Evolutionary conservation across 2,113 vertebrate genomes (phyloP), one percentile per base, ranked within the genome.

Genomic region (Phrynocephalus versicolor): DNA sequence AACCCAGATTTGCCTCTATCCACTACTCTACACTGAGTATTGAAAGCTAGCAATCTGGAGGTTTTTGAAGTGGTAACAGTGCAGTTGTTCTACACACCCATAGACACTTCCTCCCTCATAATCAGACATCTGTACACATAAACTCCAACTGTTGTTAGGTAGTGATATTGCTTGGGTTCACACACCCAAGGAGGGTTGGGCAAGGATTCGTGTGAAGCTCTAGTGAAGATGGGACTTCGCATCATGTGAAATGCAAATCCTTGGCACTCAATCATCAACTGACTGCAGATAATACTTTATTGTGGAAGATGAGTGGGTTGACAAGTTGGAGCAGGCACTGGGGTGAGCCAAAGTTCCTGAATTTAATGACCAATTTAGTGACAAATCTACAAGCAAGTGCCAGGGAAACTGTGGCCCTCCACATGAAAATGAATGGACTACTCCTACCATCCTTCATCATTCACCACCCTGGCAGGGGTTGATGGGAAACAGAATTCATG

Each of bases 191-290:
- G n/a, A 74, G 55, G 45, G 70, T 35, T 21, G 35, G 15, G 12
- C 13, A 23, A 74, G 10, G 16, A 73, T 65, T 65, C 39, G 37
- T 70, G 30, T 27, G 33, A 67, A 30, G 10, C 80, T n/a, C 7
- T 81, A 18, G 9, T 65, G 60, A 64, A 64, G 78, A 51, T 23
- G 25, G 39, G 37, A 62, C 3, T 25, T 2, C 45, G 15, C 37
- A 80, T 65, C 41, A 23, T 81, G 78, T 65, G 58, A 81, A 86
- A 81, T 62, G 30, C 5, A 85, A 60, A 76, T 14, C 33, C 41
- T 60, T 71, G 76, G 75, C 51, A 45, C 6, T 33, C 27, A 57
- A 82, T n/a, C 51, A 37, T 64, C 18, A 45, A 72, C 15, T 45
- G 58, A 64, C 18, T 30, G 51, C 55, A 39, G 71, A 25, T 41